A percentile compares a stretch with the other conserved stretches of the same genome.
Evolutionary conservation across 2,888 invertebrate genomes (phyloP).

Genomic region (Hecatera dysodea): DNA sequence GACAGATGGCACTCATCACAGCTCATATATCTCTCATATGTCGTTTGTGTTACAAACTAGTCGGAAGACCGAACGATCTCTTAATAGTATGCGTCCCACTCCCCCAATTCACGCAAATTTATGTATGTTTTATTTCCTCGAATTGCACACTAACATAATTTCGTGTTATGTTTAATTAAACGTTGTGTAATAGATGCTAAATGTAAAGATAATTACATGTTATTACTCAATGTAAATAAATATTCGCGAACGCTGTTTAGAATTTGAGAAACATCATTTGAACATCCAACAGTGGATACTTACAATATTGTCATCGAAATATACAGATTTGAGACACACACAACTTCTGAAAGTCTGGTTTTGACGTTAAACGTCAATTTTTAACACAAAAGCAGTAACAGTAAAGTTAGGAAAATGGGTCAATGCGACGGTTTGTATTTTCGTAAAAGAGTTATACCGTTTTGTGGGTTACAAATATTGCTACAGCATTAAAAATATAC

Average conservation of each 20-base stretch:
- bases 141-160: conserved; percentile 71
- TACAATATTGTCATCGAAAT: background rate
- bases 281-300: background rate
- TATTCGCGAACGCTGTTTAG: conserved; percentile 12
- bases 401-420: conserved; percentile 35
- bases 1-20: conserved; percentile 45
- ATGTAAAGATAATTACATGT: conserved; percentile 43
- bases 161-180: conserved; percentile 48
- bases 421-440: conserved; percentile 35
- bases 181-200: conserved; percentile 52
- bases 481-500: conserved; percentile 17
- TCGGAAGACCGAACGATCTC: conserved; percentile 43
- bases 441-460: conserved; percentile 23
- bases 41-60: conserved; percentile 21
- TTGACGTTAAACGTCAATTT: conserved; percentile 19
- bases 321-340: too few relatives aligned
- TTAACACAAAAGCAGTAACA: conserved; percentile 13
- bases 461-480: conserved; percentile 38
- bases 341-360: background rate
- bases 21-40: background rate
- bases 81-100: conserved; percentile 72
- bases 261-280: conserved; percentile 1
- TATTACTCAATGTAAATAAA: conserved; percentile 55
- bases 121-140: conserved; percentile 67
- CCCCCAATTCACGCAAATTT: conserved; percentile 77